phyloP scores from a whole-genome alignment of 2,888 invertebrate genomes.

The Lasioglossum malachurum region DNA sequence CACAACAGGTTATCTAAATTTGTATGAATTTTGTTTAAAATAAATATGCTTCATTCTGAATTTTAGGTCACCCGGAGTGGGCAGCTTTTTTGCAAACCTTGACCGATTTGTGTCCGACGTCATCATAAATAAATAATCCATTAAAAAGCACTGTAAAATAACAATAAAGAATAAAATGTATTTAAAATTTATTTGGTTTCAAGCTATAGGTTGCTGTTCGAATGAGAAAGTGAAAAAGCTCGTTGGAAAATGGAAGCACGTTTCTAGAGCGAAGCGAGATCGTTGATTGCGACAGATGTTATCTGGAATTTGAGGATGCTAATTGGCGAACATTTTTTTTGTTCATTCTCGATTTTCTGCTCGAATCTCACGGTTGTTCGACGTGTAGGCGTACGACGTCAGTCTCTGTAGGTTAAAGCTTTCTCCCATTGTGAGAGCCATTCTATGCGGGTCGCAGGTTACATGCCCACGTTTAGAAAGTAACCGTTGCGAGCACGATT shows the following conservation, averaged over 20 bases:
- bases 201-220: not conserved
- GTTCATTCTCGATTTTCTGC: conserved; percentile 23
- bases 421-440: conserved; percentile 79
- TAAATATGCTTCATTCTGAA: too few species aligned
- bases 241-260: not conserved
- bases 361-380: conserved; percentile 50
- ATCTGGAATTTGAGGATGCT: not conserved
- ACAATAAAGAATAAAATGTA: not conserved
- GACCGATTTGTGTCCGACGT: too few species aligned
- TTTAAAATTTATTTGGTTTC: not conserved
- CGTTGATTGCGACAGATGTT: not conserved
- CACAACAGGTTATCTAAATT: too few species aligned
- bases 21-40: too few species aligned
- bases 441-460: conserved; percentile 81
- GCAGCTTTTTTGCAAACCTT: too few species aligned
- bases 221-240: not conserved
- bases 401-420: conserved; percentile 73
- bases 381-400: conserved; percentile 62
- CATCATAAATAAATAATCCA: too few species aligned
- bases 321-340: not conserved
- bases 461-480: conserved; percentile 80
- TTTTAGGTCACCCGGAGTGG: too few species aligned
- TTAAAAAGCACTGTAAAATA: too few species aligned
- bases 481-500: conserved; percentile 70
- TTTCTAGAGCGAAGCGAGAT: not conserved